Evolutionary conservation across 2,888 invertebrate species (phyloP).

Genomic region (Loripinus fragilis): DNA sequence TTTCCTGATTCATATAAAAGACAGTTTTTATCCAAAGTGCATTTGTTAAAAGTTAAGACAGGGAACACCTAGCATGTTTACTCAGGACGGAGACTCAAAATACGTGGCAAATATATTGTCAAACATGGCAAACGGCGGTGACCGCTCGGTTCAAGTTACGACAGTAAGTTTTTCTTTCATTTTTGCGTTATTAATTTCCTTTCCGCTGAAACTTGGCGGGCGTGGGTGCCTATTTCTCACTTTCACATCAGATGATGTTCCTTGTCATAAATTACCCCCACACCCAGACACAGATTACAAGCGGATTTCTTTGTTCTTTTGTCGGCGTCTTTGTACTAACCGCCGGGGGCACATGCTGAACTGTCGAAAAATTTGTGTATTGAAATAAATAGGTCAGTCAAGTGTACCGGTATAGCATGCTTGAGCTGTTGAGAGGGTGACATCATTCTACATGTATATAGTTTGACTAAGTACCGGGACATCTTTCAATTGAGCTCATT

Average conservation of each 20-base stretch:
- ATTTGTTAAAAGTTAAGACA: background rate
- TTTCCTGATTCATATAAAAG: slow-evolving; percentile 6
- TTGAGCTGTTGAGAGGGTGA: slow-evolving; percentile 56
- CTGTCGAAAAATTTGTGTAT: slow-evolving; percentile 27
- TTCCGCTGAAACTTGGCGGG: slow-evolving; percentile 5
- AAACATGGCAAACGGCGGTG: slow-evolving; percentile 81
- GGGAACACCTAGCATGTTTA: slow-evolving; percentile 45
- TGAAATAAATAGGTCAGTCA: slow-evolving; percentile 56
- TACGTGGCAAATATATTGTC: slow-evolving; percentile 83
- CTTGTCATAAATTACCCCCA: background rate
- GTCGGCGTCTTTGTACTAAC: slow-evolving; percentile 21
- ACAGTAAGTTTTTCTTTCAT: slow-evolving; percentile 60
- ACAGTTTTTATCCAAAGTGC: slow-evolving; percentile 3
- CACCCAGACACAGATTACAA: background rate
- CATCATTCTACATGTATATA: slow-evolving; percentile 58
- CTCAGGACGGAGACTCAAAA: slow-evolving; percentile 75
- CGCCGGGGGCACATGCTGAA: slow-evolving; percentile 20
- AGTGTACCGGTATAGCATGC: slow-evolving; percentile 48
- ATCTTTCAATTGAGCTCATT: slow-evolving; percentile 40
- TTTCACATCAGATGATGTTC: background rate
- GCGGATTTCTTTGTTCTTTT: slow-evolving; percentile 42
- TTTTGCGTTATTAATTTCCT: slow-evolving; percentile 14
- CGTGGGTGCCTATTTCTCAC: slow-evolving; percentile 17
- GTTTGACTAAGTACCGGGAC: slow-evolving; percentile 59
- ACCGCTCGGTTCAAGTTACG: slow-evolving; percentile 55